These are phyloP conservation scores for Trichogramma evanescens DNA, from an alignment of 2,888 invertebrate species.

Conservation along the genomic window DNA sequence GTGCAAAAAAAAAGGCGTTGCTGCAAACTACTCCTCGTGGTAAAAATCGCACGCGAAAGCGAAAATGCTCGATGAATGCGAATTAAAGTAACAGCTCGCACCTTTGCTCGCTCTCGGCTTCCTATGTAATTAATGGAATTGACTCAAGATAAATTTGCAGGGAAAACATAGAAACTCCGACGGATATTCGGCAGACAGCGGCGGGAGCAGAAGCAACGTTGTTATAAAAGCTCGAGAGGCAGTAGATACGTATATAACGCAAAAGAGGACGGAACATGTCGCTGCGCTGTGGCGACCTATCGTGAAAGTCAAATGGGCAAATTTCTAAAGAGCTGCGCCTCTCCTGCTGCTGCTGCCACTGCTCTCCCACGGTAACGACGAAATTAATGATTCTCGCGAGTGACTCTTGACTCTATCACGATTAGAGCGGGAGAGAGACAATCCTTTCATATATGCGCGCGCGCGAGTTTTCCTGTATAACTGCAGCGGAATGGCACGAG, in stretches of 20 bases:
- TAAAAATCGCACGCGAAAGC: too few relatives aligned
- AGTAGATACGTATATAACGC: too few relatives aligned
- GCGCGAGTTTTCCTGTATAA: too few relatives aligned
- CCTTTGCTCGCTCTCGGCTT: neutral
- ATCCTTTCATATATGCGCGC: neutral
- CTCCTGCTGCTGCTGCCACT: neutral
- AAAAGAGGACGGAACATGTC: conserved; percentile 17
- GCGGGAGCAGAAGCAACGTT: too few relatives aligned
- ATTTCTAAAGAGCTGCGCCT: conserved; percentile 21
- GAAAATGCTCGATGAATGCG: neutral
- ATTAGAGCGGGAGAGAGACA: conserved; percentile 8
- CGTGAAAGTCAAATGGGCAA: conserved; percentile 23
- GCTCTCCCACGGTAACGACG: conserved; percentile 25
- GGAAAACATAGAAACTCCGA: too few relatives aligned
- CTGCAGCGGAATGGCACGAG: conserved; percentile 6
- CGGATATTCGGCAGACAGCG: too few relatives aligned
- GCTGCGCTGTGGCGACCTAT: conserved; percentile 20
- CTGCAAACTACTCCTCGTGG: too few relatives aligned
- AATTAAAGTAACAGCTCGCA: neutral
- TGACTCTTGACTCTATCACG: conserved; percentile 7
- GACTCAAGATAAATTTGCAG: too few relatives aligned
- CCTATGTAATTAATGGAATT: too few relatives aligned
- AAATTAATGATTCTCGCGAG: conserved; percentile 19
- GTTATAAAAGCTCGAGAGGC: too few relatives aligned
- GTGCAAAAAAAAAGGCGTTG: too few relatives aligned